A percentile compares a stretch with the other conserved stretches of the same genome.
Evolutionary conservation across 2,113 vertebrate species (phyloP).

Genomic region (Osmerus mordax): DNA sequence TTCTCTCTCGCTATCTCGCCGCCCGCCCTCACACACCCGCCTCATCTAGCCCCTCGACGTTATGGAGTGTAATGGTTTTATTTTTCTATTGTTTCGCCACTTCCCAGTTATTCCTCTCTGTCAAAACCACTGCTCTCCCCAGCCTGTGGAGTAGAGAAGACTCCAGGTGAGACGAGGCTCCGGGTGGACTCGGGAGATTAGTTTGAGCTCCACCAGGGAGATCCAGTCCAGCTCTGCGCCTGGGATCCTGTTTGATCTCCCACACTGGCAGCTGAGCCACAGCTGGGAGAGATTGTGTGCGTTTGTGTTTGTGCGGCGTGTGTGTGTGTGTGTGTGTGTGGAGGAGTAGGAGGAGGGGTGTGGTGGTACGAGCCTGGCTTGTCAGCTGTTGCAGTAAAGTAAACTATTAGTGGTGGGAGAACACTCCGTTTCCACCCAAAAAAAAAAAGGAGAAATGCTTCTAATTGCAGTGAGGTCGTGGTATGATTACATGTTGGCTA

Average conservation of each 20-base stretch:
- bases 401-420: conserved; percentile 66
- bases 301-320: conserved; percentile 35
- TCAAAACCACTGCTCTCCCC: neutral
- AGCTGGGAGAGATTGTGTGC: conserved; percentile 48
- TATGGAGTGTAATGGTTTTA: conserved; percentile 19
- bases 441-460: conserved; percentile 64
- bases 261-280: conserved; percentile 48
- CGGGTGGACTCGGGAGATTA: conserved; percentile 36
- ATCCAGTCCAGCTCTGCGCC: conserved; percentile 42
- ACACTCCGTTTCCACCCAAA: conserved; percentile 62
- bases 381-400: conserved; percentile 67
- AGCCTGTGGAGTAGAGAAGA: conserved; percentile 1
- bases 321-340: conserved; percentile 11
- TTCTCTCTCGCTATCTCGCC: conserved; percentile 4
- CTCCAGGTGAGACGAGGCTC: conserved; percentile 41
- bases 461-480: conserved; percentile 73
- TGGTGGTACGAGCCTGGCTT: conserved; percentile 31
- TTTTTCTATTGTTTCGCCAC: conserved; percentile 41
- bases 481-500: conserved; percentile 73
- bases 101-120: conserved; percentile 39
- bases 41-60: conserved; percentile 35
- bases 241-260: conserved; percentile 56
- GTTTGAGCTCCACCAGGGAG: conserved; percentile 47
- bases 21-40: conserved; percentile 42
- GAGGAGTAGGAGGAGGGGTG: conserved; percentile 22